These are phyloP conservation scores for Smittia aterrima DNA, from an alignment of 2,888 invertebrate species.

Conservation along the genomic window DNA sequence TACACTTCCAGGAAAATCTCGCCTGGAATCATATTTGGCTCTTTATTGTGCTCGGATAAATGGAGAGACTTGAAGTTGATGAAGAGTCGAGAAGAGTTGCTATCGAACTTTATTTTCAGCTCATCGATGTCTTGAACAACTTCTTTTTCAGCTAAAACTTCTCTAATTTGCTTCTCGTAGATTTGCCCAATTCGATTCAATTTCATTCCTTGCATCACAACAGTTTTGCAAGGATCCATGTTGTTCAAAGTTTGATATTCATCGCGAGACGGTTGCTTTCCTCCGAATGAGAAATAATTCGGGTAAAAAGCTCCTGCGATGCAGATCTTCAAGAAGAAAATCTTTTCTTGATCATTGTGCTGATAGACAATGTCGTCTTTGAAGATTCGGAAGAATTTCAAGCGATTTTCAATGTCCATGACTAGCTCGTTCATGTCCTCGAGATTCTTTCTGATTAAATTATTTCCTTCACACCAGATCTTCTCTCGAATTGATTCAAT, in stretches of 20 bases:
- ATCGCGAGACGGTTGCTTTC: slow-evolving; percentile 44
- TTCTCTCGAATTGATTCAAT: too few relatives aligned
- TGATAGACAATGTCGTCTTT: slow-evolving; percentile 48
- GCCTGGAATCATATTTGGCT: slow-evolving; percentile 55
- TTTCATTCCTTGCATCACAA: slow-evolving; percentile 63
- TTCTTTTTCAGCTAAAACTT: slow-evolving; percentile 56
- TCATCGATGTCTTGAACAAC: slow-evolving; percentile 43
- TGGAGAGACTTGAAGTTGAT: slow-evolving; percentile 61
- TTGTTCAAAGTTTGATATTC: slow-evolving; percentile 48
- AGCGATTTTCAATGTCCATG: slow-evolving; percentile 65
- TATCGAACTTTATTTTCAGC: slow-evolving; percentile 51
- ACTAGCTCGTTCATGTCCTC: slow-evolving; percentile 71
- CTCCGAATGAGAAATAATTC: slow-evolving; percentile 68
- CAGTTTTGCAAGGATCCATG: slow-evolving; percentile 77
- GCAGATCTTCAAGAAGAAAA: slow-evolving; percentile 64
- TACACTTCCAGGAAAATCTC: slow-evolving; percentile 67
- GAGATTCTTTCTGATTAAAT: slow-evolving; percentile 63
- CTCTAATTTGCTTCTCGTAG: slow-evolving; percentile 65
- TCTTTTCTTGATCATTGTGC: slow-evolving; percentile 57
- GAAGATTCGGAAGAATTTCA: slow-evolving; percentile 48
- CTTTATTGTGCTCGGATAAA: slow-evolving; percentile 45
- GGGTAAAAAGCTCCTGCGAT: slow-evolving; percentile 79
- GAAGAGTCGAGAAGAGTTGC: slow-evolving; percentile 62
- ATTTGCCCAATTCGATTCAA: slow-evolving; percentile 66
- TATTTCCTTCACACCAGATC: slow-evolving; percentile 69